Percentiles rank a stretch among this genome's conserved stretches.
phyloP scores from a whole-genome alignment of 2,797 vertebrate genomes.

The Microctenopoma steveboyesi region DNA sequence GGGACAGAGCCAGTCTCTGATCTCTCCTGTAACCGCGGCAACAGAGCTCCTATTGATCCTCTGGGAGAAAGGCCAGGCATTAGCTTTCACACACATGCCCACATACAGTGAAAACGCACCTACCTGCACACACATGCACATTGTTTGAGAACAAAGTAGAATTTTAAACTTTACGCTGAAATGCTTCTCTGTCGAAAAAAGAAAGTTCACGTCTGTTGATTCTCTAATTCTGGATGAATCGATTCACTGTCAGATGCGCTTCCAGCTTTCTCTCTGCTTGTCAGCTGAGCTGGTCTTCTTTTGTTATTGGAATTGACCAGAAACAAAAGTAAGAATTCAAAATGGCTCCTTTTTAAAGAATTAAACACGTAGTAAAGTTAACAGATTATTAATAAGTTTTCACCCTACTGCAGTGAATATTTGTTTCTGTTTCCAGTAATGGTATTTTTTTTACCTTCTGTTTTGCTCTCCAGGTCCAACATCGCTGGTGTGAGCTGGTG shows the following conservation, averaged over 20 bases:
- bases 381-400: background rate
- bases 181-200: slow-evolving; percentile 10
- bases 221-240: slow-evolving; percentile 23
- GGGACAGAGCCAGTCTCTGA: slow-evolving; percentile 82
- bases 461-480: slow-evolving; percentile 85
- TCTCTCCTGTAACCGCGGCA: slow-evolving; percentile 80
- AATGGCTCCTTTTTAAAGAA: background rate
- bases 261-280: slow-evolving; percentile 26
- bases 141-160: slow-evolving; percentile 13
- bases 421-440: background rate
- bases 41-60: slow-evolving; percentile 85
- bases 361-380: background rate
- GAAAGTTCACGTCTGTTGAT: slow-evolving; percentile 33
- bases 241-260: slow-evolving; percentile 21
- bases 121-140: slow-evolving; percentile 37
- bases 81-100: slow-evolving; percentile 45
- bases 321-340: slow-evolving; percentile 5
- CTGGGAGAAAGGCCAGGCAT: slow-evolving; percentile 73
- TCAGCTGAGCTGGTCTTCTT: slow-evolving; percentile 44
- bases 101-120: slow-evolving; percentile 1
- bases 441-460: background rate
- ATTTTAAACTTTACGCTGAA: slow-evolving; percentile 31
- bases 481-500: slow-evolving; percentile 96
- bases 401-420: background rate
- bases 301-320: slow-evolving; percentile 20